Conservation (phyloP, 1,140 invertebrate species). For the Drosophila equinoxialis region DNA sequence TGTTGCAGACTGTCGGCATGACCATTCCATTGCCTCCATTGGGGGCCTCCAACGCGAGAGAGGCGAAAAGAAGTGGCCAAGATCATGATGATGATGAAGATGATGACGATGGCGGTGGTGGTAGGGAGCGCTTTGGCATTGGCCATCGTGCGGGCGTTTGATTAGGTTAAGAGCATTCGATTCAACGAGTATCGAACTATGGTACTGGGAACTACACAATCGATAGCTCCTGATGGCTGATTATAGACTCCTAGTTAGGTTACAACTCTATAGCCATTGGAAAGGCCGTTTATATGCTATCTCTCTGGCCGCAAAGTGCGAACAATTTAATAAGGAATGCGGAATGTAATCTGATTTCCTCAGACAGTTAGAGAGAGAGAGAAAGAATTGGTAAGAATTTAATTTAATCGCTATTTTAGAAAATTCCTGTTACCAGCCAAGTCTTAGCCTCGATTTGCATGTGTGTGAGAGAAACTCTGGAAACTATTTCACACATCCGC, state of each 20-base stretch:
- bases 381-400: neutral
- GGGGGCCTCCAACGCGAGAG: too few relatives aligned
- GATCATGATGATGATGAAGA: neutral
- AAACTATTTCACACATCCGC: conserved; percentile 66
- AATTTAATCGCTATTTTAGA: neutral
- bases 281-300: conserved; percentile 39
- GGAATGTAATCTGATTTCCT: conserved; percentile 31
- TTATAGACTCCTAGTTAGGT: conserved; percentile 53
- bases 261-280: conserved; percentile 69
- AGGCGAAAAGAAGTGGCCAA: neutral
- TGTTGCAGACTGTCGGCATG: conserved; percentile 67
- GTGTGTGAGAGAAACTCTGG: conserved; percentile 52
- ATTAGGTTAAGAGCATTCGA: conserved; percentile 52
- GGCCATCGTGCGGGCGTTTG: conserved; percentile 75
- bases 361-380: neutral
- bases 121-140: conserved; percentile 26
- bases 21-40: conserved; percentile 44
- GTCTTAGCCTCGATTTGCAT: conserved; percentile 10
- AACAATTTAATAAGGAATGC: conserved; percentile 63
- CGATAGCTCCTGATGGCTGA: conserved; percentile 67
- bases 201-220: conserved; percentile 47
- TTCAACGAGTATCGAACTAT: conserved; percentile 26
- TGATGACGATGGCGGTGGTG: neutral
- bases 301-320: conserved; percentile 46
- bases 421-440: neutral